phyloP scores from a whole-genome alignment of 2,888 invertebrate species.

The Diaperis boleti region DNA sequence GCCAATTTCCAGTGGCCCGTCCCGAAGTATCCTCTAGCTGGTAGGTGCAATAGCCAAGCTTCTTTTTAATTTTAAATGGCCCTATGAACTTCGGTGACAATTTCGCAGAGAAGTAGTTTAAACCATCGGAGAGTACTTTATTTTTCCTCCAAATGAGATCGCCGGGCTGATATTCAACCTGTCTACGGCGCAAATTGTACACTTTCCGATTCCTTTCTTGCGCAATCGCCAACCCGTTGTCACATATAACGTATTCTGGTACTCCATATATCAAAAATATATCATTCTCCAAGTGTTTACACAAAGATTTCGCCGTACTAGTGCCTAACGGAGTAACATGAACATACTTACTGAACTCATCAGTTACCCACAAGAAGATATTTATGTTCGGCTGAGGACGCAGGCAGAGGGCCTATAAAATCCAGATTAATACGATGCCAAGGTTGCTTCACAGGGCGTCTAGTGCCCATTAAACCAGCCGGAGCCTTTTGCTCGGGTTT shows the following conservation, averaged over 20 bases:
- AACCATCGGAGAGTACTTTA: slow-evolving; percentile 39
- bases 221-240: background rate
- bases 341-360: background rate
- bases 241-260: background rate
- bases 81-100: slow-evolving; percentile 49
- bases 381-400: no score
- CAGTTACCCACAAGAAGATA: background rate
- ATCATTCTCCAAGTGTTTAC: no score
- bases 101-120: slow-evolving; percentile 45
- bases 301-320: background rate
- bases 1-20: background rate
- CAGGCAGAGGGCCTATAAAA: background rate
- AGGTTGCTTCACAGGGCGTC: background rate
- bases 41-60: slow-evolving; percentile 1
- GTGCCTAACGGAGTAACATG: background rate
- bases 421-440: background rate
- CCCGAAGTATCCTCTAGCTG: background rate
- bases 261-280: no score
- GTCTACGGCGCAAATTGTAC: slow-evolving; percentile 42
- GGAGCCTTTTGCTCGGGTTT: background rate
- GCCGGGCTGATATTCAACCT: slow-evolving; percentile 31
- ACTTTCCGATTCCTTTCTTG: slow-evolving; percentile 7
- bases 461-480: background rate
- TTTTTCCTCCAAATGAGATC: slow-evolving; percentile 44
- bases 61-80: slow-evolving; percentile 31